Conservation (phyloP, 2,797 vertebrate genomes). For the Oreortyx pictus region DNA sequence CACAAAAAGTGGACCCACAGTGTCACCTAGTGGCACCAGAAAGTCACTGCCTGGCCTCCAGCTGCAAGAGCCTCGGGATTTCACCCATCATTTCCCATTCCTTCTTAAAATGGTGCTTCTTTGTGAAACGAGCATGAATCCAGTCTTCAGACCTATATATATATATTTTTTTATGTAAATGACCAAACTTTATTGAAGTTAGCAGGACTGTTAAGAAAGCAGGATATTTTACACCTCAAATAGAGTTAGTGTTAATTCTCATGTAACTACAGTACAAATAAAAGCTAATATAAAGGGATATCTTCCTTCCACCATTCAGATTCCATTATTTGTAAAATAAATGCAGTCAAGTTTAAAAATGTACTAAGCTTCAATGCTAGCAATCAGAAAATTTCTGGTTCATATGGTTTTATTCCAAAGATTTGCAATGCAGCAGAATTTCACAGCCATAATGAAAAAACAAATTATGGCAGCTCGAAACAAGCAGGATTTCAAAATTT, state of each 20-base stretch:
- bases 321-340: constrained; percentile 71
- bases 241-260: constrained; percentile 74
- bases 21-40: constrained; percentile 68
- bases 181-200: constrained; percentile 82
- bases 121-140: neutral
- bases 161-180: constrained; percentile 64
- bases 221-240: constrained; percentile 84
- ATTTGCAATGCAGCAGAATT: constrained; percentile 39
- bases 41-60: neutral
- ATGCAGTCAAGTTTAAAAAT: constrained; percentile 69
- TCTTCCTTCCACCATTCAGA: constrained; percentile 26
- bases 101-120: neutral
- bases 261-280: constrained; percentile 76
- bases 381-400: constrained; percentile 43
- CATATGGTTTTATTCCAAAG: constrained; percentile 44
- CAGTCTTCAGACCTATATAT: neutral
- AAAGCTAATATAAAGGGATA: constrained; percentile 63
- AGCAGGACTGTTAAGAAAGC: constrained; percentile 79
- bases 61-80: rapidly evolving
- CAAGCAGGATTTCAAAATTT: constrained; percentile 13
- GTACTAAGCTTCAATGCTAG: constrained; percentile 56
- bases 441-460: constrained; percentile 53
- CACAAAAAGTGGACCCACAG: constrained; percentile 18
- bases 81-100: neutral
- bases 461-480: constrained; percentile 42